These are phyloP conservation scores for Drosophila navojoa DNA, from an alignment of 1,140 invertebrate species.

Conservation along the genomic window DNA sequence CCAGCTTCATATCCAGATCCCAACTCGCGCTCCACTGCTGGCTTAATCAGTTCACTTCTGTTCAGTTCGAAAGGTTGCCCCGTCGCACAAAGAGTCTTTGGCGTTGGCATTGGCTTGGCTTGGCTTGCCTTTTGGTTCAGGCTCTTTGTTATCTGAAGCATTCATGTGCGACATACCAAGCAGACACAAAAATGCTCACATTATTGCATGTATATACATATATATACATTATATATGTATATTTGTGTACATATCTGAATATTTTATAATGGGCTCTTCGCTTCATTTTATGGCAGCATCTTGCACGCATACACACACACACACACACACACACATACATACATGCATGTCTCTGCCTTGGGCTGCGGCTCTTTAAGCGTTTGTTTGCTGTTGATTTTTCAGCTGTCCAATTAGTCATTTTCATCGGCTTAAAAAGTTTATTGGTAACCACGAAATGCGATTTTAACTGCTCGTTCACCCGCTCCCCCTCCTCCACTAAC, in stretches of 20 bases:
- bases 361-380: conserved; percentile 29
- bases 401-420: conserved; percentile 80
- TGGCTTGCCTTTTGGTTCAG: conserved; percentile 23
- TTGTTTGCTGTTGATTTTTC: conserved; percentile 65
- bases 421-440: conserved; percentile 60
- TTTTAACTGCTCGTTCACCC: conserved; percentile 57
- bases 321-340: no score
- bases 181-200: conserved; percentile 18
- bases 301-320: neutral
- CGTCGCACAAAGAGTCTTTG: conserved; percentile 47
- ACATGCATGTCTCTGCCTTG: conserved; percentile 4
- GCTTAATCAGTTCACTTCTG: conserved; percentile 70
- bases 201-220: conserved; percentile 7
- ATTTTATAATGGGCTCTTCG: conserved; percentile 35
- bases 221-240: no score
- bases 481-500: neutral
- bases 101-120: conserved; percentile 38
- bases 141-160: conserved; percentile 53
- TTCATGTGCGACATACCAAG: conserved; percentile 75
- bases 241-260: conserved; percentile 30
- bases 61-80: conserved; percentile 65
- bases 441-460: conserved; percentile 60
- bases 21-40: conserved; percentile 51
- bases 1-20: conserved; percentile 25
- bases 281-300: conserved; percentile 39